phyloP scores from a whole-genome alignment of 2,888 invertebrate genomes.

The Mantis religiosa region DNA sequence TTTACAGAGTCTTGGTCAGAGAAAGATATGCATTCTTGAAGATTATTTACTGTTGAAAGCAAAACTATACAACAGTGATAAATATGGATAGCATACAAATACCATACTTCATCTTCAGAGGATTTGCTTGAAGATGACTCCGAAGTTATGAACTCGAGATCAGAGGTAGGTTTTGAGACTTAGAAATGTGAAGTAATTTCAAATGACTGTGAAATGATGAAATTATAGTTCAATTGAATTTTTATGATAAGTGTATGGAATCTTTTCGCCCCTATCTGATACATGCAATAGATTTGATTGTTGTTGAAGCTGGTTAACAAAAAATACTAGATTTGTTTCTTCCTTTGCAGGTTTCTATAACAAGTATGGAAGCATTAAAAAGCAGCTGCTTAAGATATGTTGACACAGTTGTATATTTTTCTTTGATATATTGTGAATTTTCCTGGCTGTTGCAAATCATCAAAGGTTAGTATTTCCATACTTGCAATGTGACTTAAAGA shows the following conservation, averaged over 20 bases:
- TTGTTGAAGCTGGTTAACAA: no score
- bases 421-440: no score
- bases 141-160: neutral
- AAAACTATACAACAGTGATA: no score
- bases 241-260: slow-evolving; percentile 38
- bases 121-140: no score
- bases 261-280: slow-evolving; percentile 44
- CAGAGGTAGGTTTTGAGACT: neutral
- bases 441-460: no score
- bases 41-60: no score
- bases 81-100: neutral
- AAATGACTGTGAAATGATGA: slow-evolving; percentile 38
- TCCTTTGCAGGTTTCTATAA: neutral
- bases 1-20: neutral
- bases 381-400: no score
- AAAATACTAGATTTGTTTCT: neutral
- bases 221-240: slow-evolving; percentile 43
- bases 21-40: no score
- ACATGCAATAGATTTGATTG: neutral
- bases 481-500: neutral
- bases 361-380: no score
- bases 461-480: neutral
- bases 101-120: neutral
- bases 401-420: no score
- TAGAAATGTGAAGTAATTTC: neutral